Evolutionary conservation across 2,888 invertebrate genomes (phyloP), one percentile per base, ranked within the genome.

Genomic region (Cryptocheilus praepositus): DNA sequence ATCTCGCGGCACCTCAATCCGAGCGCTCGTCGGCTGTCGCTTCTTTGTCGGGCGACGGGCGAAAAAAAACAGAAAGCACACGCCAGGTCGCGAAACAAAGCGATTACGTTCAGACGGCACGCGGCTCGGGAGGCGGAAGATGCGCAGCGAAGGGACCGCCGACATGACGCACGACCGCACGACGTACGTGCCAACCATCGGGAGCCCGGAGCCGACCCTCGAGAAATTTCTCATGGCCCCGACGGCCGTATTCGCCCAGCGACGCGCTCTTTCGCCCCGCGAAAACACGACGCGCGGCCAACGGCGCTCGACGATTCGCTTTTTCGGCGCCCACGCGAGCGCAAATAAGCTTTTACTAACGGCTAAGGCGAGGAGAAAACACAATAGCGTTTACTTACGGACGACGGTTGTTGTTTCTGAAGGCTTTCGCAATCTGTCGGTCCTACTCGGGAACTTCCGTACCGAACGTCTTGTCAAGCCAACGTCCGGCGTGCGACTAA

Each of bases 361-460:
- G 13, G 63, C 21, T 64, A 77, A 81, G 75, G 62, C 56, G 64
- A 79, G 59, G 63, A 76, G 67, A 75, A 70, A 83, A 78, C 83
- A 82, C 79, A 83, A 81, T 83, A 88, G 85, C 87, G 86, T 85
- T 88, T 89, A 90, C 90, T 90, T 89, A 90, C 90, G 89, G 89
- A 88, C 89, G 88, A 89, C 85, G 88, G 88, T 89, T 90, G 89
- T 89, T 90, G 89, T 90, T 89, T 89, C 89, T 88, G 89, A 87
- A 86, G 86, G 83, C 85, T 85, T 84, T 87, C 88, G 87, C 87
- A 86, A 87, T 86, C 84, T 85, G 81, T 88, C 88, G 88, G 85
- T 82, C 83, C 79, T 73, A 80, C 82, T 87, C 86, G 88, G 86
- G 76, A 81, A 84, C 86, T 87, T 87, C 85, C 87, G 88, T 83